Base-by-base conservation (phyloP, 2,888 invertebrate genomes). In the Melinopterus prodromus region DNA sequence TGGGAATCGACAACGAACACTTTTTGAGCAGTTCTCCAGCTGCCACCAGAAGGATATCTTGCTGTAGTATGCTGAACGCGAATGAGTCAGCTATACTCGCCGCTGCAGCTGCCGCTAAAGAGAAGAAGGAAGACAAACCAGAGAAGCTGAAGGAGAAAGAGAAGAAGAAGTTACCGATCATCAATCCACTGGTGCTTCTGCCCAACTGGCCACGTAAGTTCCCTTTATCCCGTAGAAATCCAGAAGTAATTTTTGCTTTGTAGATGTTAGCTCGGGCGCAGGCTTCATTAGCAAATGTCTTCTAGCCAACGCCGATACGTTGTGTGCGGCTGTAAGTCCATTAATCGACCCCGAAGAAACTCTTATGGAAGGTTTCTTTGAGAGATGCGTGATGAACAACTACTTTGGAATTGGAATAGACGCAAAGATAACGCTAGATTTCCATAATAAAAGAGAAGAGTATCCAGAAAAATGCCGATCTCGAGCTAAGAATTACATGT, bases 391-490 rank as follows among this genome's bases (percentile, higher is more conserved):
- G 1, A 99, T 99, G 99, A 99, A 99, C 90, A 99, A 99, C 88
- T 99, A 99, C 88, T 99, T 99, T 88, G 99, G 99, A 0, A 99
- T 99, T 86, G 99, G 99, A 0, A 96, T 99, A 82, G 99, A 99
- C 90, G 99, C 99, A 0, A 99, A 99, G 90, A 98, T 99, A 78
- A 96, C 98, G 0, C 90, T 99, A 72, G 99, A 99, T 88, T 99
- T 99, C 88, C 98, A 99, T 89, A 96, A 98, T 87, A 99, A 98
- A 89, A 92, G 99, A 38, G 98, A 99, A 87, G 98, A 98, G 86
- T 98, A 98, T 89, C 98, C 99, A 0, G 98, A 99, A 87, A 98
- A 98, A 88, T 98, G 98, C 89, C 91, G 97, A 82, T 98, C 98
- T 0, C 92, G 98, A 76, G 98, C 98, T 0, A 95, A 97, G 86